These are phyloP conservation scores for Acrobasis suavella DNA, from an alignment of 2,888 invertebrate genomes.

Conservation along the genomic window DNA sequence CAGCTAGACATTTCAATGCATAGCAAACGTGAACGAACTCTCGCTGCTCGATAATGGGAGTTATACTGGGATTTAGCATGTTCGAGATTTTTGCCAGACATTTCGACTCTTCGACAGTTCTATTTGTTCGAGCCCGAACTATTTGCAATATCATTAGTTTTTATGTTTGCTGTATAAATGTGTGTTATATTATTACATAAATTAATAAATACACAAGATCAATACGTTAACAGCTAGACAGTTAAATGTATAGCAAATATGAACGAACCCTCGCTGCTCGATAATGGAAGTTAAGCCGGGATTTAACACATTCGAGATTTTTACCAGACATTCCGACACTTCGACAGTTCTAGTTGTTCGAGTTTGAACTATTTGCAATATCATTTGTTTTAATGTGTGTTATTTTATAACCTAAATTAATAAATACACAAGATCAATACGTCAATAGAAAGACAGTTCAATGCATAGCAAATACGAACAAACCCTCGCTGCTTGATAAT, in stretches of 20 bases:
- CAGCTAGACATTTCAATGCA: too few relatives aligned
- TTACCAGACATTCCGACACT: background rate
- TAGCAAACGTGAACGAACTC: too few relatives aligned
- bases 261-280: constrained; percentile 7
- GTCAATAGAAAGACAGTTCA: too few relatives aligned
- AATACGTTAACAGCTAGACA: constrained; percentile 16
- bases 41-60: too few relatives aligned
- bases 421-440: constrained; percentile 10
- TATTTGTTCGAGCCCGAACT: background rate
- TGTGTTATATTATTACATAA: background rate
- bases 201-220: constrained; percentile 9
- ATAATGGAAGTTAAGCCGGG: background rate
- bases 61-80: too few relatives aligned
- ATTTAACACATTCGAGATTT: background rate
- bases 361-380: background rate
- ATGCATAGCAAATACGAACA: too few relatives aligned
- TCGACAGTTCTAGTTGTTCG: background rate
- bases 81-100: too few relatives aligned
- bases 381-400: background rate
- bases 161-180: too few relatives aligned
- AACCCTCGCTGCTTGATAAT: too few relatives aligned
- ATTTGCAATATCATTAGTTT: background rate
- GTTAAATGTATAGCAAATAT: constrained; percentile 18
- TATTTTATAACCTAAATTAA: background rate
- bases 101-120: background rate